Evolutionary conservation across 2,113 vertebrate genomes (phyloP), one percentile per base, ranked within the genome.

Genomic region (Dinomys branickii): DNA sequence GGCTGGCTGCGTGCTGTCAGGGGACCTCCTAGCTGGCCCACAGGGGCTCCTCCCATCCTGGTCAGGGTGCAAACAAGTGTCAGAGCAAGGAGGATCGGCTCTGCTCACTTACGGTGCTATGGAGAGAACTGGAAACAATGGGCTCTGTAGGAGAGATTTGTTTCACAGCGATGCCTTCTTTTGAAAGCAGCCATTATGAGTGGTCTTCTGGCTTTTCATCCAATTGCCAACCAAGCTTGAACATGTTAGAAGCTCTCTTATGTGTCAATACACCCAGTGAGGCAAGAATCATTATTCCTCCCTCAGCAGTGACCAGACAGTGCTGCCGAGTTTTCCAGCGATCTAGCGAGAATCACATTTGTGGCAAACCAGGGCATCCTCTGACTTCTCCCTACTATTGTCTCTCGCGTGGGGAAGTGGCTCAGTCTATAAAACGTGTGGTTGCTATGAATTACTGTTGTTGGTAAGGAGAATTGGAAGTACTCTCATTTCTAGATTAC

Each of bases 401-500:
- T 90, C 56, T 94, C 83, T 88, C 59, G 1, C 58, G 4, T 58
- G 93, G 87, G 58, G 41, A 89, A 90, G 85, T 2, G 28, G 92
- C 88, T 90, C 4, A 0, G 3, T 86, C 88, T 54, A 7, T 41
- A 77, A 84, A 86, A 90, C 19, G 85, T 93, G 93, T 83, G 92
- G 94, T 96, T 96, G 97, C 97, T 96, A 88, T 67, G 95, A 97
- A 88, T 80, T 12, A 54, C 92, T 63, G 85, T 61, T 94, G 94
- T 97, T 88, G 96, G 78, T 78, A 94, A 95, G 96, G 94, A 85
- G 96, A 81, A 33, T 47, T 84, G 96, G 95, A 94, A 97, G 91
- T 94, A 30, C 38, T 85, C 81, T 94, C 82, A 9, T 97, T 97
- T 96, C 97, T 97, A 93, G 97, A 97, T 98, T 97, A 97, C 97